These are phyloP conservation scores for Eupithecia subfuscata DNA, from an alignment of 2,888 invertebrate genomes.

Conservation along the genomic window DNA sequence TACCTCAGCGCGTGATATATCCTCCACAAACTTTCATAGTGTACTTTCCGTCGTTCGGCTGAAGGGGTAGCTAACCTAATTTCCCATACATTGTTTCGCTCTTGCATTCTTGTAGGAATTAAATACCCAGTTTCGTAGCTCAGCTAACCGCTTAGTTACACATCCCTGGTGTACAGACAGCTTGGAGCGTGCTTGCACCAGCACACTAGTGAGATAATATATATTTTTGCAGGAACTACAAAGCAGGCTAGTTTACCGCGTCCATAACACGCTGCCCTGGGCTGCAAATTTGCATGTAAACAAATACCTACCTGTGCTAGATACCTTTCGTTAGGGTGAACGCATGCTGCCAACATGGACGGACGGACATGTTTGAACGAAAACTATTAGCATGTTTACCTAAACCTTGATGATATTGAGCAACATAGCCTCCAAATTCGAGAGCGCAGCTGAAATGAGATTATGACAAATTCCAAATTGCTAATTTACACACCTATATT, in stretches of 20 bases:
- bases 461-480: not conserved
- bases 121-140: not conserved
- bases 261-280: constrained; percentile 28
- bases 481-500: not conserved
- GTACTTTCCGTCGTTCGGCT: not conserved
- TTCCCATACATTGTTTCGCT: constrained; percentile 1
- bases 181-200: constrained; percentile 21
- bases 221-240: constrained; percentile 25
- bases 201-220: constrained; percentile 20
- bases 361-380: not conserved
- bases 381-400: not conserved
- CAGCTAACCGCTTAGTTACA: constrained; percentile 11
- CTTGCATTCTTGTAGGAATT: not conserved
- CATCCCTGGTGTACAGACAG: not conserved
- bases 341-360: constrained; percentile 12
- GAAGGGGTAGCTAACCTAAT: not conserved
- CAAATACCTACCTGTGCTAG: constrained; percentile 27
- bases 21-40: not conserved
- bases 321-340: not conserved
- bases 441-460: not conserved
- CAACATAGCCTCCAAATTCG: not conserved
- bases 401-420: not conserved
- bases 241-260: constrained; percentile 28
- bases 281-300: constrained; percentile 32
- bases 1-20: not conserved